Evolutionary conservation across 92 coral and sea anemone genomes (phyloP), one percentile per base, ranked within the genome.

Genomic region (Porites lobata): DNA sequence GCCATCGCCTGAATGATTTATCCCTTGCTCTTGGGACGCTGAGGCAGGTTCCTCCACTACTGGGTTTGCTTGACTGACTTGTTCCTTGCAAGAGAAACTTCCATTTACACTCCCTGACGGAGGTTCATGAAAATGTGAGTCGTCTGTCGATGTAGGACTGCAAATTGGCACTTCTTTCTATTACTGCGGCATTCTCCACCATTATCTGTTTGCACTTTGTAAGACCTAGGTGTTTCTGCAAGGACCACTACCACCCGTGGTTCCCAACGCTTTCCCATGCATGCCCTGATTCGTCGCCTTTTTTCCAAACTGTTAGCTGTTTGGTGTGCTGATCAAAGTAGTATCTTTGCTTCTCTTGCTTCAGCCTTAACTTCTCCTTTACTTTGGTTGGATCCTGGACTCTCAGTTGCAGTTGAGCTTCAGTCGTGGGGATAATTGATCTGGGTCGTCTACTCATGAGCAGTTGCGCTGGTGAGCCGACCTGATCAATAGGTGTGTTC

Each of bases 401-500:
- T 15, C 38, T 56, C 19, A 79, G 79, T 47, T 54, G 77, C 58
- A 70, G 26, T n/a, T 82, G 86, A 52, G 69, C 29, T 1, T 47
- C 69, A 26, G 86, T 69, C 4, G 86, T 72, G 47, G 90, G 93
- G 21, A 90, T 57, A 12, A 78, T 38, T 24, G 93, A 77, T 12
- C 93, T 69, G 7, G 84, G 61, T 54, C 85, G 84, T 50, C 89
- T 52, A 19, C 77, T 90, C 92, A 89, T 89, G 29, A 89, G 82
- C 61, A 89, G 58, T 47, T 78, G 89, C 0, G 89, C 86, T n/a
- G 86, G 90, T 26, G 73, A 76, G 14, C 79, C 85, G 43, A 89
- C 53, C 51, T 82, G 76, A 84, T 84, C 92, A 17, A 90, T 63
- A 17, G 76, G 89, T 9, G 86, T 76, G 70, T 89, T 77, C 62